Conservation (phyloP, 2,113 vertebrate species). For the Sigmodon hispidus region DNA sequence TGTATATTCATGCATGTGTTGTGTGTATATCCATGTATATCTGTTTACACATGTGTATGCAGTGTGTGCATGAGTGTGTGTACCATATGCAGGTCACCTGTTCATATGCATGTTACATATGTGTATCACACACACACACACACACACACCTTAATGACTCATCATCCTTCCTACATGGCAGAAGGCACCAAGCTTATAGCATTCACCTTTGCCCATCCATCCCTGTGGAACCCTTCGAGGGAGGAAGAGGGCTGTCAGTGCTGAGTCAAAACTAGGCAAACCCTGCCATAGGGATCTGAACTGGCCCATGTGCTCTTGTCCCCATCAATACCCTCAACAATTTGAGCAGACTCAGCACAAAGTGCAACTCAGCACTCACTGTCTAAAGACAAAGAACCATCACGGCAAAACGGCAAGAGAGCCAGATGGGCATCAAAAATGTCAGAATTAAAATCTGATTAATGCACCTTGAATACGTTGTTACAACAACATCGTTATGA, state of each 20-base stretch:
- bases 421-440: background rate
- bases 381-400: background rate
- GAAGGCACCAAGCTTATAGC: background rate
- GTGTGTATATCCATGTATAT: too few species aligned
- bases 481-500: background rate
- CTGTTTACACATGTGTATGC: background rate
- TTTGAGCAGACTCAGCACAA: background rate
- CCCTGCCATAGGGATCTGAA: too few species aligned
- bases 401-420: too few species aligned
- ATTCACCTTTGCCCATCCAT: background rate
- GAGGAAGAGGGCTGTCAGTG: background rate
- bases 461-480: too few species aligned
- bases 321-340: background rate
- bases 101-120: background rate
- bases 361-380: fast-evolving
- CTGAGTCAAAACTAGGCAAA: background rate
- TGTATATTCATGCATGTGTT: too few species aligned
- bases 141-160: background rate
- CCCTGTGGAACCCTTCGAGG: background rate
- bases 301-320: background rate
- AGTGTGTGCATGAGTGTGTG: too few species aligned
- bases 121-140: fast-evolving
- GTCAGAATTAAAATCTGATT: background rate
- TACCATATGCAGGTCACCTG: background rate
- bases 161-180: background rate